Evolutionary conservation across 1,140 invertebrate species (phyloP).

Genomic region (Megathymus violae): DNA sequence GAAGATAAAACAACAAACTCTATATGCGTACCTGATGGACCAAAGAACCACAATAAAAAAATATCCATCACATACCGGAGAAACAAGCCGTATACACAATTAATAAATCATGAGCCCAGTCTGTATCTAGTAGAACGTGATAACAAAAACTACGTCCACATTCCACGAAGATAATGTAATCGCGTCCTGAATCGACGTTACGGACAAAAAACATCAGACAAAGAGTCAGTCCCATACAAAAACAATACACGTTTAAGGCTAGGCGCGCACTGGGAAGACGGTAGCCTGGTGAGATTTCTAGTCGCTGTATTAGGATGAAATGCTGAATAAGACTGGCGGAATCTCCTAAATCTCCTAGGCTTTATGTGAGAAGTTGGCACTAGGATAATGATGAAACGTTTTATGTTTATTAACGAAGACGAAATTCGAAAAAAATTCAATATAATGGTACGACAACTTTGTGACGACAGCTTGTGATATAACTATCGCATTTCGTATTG

Average conservation of each 20-base stretch:
- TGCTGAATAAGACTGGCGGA: no score
- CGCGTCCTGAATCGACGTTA: constrained; percentile 19
- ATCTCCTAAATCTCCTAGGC: no score
- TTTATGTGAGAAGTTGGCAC: no score
- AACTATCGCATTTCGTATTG: no score
- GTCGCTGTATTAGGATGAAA: no score
- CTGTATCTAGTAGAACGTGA: background rate
- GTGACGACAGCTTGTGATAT: no score
- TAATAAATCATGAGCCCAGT: constrained; percentile 14
- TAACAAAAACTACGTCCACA: constrained; percentile 12
- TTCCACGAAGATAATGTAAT: constrained; percentile 27
- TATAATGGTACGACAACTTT: no score
- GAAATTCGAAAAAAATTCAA: no score
- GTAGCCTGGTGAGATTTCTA: no score
- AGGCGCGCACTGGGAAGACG: background rate
- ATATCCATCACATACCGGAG: background rate
- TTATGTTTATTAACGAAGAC: no score
- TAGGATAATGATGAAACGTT: no score
- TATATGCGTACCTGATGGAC: background rate
- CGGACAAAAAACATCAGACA: constrained; percentile 17
- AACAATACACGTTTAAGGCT: constrained; percentile 15
- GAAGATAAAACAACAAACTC: background rate
- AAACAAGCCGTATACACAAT: constrained; percentile 4
- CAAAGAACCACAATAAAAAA: background rate
- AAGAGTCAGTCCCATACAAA: constrained; percentile 2